Conservation (phyloP, 2,113 vertebrate genomes). For the Prietella phreatophila region DNA sequence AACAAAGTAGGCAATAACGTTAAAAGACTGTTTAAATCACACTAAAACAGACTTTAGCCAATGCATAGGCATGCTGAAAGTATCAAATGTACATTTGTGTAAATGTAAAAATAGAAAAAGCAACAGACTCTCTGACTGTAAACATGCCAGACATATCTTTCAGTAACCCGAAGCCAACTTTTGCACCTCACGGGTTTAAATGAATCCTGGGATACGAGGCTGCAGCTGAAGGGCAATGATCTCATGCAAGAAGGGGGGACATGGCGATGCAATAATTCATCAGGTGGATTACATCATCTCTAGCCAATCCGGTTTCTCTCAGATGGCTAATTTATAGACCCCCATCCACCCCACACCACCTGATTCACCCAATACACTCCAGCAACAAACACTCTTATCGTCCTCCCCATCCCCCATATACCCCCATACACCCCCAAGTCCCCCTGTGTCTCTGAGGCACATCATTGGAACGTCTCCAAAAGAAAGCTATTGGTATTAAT, state of each 20-base stretch:
- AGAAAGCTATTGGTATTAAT: slow-evolving; percentile 33
- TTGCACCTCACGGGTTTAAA: slow-evolving; percentile 36
- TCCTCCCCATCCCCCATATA: not conserved
- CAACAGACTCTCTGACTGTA: slow-evolving; percentile 21
- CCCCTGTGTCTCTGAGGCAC: not conserved
- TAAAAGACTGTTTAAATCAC: not conserved
- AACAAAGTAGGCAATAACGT: not conserved
- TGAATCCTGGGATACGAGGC: slow-evolving; percentile 26
- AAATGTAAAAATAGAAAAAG: not conserved
- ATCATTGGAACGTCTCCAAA: slow-evolving; percentile 26
- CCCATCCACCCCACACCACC: not conserved
- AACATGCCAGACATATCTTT: slow-evolving; percentile 25
- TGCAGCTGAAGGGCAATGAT: slow-evolving; percentile 63
- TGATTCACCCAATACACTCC: slow-evolving; percentile 29
- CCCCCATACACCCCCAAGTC: not conserved
- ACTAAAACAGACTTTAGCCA: not conserved
- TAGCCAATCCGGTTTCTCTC: slow-evolving; percentile 61
- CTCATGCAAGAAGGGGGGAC: slow-evolving; percentile 64
- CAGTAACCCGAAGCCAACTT: slow-evolving; percentile 29
- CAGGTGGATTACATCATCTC: slow-evolving; percentile 69
- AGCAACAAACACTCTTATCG: slow-evolving; percentile 11
- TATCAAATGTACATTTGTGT: not conserved
- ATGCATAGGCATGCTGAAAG: not conserved
- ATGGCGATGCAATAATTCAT: slow-evolving; percentile 60
- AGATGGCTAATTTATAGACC: slow-evolving; percentile 41